Conservation (phyloP, 2,888 invertebrate species). For the Cephonodes hylas region DNA sequence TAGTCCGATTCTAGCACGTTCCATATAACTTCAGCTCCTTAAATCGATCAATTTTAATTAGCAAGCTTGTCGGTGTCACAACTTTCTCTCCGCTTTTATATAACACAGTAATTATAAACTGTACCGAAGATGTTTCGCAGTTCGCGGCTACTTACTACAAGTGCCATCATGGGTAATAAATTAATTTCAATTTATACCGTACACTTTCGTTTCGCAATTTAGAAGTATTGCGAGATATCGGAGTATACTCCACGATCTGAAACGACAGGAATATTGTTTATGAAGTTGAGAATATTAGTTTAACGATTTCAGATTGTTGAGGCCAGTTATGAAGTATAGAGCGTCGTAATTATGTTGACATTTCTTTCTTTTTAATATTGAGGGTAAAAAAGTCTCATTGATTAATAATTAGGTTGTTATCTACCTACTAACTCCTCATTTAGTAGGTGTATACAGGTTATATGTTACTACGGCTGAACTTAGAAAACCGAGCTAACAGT, state of each 20-base stretch:
- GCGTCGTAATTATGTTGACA: background rate
- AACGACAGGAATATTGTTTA: background rate
- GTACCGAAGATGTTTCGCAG: conserved; percentile 1
- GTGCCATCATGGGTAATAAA: background rate
- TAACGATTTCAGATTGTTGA: background rate
- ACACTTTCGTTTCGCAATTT: background rate
- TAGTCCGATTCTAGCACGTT: background rate
- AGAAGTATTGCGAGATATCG: background rate
- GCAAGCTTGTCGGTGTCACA: background rate
- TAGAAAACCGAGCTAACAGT: no score
- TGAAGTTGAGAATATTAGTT: background rate
- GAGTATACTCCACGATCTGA: background rate
- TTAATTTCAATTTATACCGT: conserved; percentile 1
- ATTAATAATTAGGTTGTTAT: no score
- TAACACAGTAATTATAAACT: background rate
- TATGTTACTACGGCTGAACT: no score
- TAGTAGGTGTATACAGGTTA: no score
- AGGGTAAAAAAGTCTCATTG: no score
- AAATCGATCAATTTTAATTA: conserved; percentile 9
- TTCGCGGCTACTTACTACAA: background rate
- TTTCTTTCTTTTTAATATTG: no score
- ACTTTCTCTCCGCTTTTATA: conserved; percentile 3
- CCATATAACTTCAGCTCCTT: background rate
- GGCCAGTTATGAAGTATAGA: background rate
- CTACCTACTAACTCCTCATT: no score